These are phyloP conservation scores for Tetropium fuscum DNA, from an alignment of 2,888 invertebrate genomes.

Conservation along the genomic window DNA sequence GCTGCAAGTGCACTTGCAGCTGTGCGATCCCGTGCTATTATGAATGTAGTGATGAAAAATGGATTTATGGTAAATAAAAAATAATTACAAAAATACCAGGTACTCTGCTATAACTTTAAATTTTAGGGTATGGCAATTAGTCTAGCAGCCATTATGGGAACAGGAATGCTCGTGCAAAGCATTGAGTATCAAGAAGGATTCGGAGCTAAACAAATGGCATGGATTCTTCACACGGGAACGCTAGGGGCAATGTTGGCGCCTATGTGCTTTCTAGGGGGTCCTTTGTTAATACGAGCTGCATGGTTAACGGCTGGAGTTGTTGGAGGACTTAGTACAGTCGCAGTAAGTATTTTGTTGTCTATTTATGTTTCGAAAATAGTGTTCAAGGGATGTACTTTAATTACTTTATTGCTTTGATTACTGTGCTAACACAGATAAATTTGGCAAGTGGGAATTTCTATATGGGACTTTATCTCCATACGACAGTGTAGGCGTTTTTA, in stretches of 20 bases:
- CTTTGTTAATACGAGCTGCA: conserved; percentile 88
- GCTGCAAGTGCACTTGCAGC: conserved; percentile 87
- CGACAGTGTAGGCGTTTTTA: too few species aligned
- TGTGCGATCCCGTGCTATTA: conserved; percentile 84
- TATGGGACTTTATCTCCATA: too few species aligned
- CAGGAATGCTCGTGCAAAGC: conserved; percentile 83
- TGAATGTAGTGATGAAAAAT: conserved; percentile 83
- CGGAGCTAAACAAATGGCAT: conserved; percentile 87
- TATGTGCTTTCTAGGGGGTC: conserved; percentile 91
- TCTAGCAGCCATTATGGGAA: conserved; percentile 91
- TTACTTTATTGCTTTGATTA: too few species aligned
- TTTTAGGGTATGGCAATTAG: conserved; percentile 81
- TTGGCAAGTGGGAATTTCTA: too few species aligned
- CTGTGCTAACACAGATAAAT: too few species aligned
- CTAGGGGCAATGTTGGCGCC: conserved; percentile 95
- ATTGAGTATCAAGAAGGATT: conserved; percentile 88
- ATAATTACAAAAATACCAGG: too few species aligned
- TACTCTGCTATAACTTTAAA: conserved; percentile 14
- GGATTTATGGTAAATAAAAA: conserved; percentile 79
- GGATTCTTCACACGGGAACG: conserved; percentile 87
- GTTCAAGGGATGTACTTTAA: too few species aligned
- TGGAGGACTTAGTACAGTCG: conserved; percentile 93
- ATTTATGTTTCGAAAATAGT: too few species aligned
- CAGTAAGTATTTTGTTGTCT: conserved; percentile 70
- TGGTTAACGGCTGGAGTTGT: conserved; percentile 96